Percentiles rank a stretch among this genome's conserved stretches.
These are phyloP conservation scores for Phataginus tetradactyla DNA, from an alignment of 2,797 vertebrate species.

Conservation along the genomic window DNA sequence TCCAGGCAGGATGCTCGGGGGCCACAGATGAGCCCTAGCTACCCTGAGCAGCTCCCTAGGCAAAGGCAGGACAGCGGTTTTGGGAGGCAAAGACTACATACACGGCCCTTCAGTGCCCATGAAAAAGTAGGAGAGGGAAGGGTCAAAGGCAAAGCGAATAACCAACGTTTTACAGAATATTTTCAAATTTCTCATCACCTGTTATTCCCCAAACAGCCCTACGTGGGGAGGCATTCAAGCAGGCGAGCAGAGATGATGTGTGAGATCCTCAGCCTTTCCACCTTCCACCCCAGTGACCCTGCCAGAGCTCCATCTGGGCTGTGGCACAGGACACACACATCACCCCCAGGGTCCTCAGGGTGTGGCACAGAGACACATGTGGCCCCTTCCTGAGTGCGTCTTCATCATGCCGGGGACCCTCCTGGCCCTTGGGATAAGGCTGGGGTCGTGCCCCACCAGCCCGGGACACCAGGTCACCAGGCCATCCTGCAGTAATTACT, in stretches of 20 bases:
- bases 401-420: not conserved
- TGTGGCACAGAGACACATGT: too few species aligned
- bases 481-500: not conserved
- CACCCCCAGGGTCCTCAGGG: not conserved
- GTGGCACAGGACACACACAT: not conserved
- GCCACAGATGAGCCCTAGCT: not conserved
- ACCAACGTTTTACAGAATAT: not conserved
- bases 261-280: not conserved
- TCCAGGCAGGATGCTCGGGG: too few species aligned
- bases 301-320: not conserved
- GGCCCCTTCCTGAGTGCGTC: not conserved
- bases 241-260: not conserved
- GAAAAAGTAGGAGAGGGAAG: not conserved
- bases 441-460: fast-evolving
- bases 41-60: not conserved
- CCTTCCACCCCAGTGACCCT: not conserved
- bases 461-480: not conserved
- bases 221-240: not conserved
- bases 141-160: not conserved
- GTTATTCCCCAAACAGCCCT: not conserved
- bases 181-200: not conserved
- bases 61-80: not conserved
- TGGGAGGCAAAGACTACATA: not conserved
- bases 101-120: not conserved
- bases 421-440: not conserved